phyloP scores from a whole-genome alignment of 2,797 vertebrate species.

The Protosalanx chinensis region DNA sequence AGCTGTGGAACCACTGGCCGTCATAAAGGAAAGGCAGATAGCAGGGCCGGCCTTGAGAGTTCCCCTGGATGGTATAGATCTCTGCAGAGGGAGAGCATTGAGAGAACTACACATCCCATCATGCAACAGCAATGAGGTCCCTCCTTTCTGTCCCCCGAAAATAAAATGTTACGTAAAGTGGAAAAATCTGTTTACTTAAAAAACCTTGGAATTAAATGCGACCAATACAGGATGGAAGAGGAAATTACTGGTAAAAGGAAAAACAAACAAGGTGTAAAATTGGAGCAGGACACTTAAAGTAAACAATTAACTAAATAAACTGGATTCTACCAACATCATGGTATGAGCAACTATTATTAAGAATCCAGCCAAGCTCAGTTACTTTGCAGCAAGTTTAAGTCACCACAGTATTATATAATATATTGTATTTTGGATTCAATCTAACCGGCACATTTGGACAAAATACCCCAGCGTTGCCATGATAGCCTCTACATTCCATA shows the following conservation, averaged over 20 bases:
- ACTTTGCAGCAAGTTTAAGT: neutral
- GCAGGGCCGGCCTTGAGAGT: constrained; percentile 91
- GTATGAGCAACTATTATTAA: neutral
- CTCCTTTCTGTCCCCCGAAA: neutral
- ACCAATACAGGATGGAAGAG: constrained; percentile 40
- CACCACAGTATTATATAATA: neutral
- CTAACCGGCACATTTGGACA: constrained; percentile 36
- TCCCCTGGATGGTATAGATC: constrained; percentile 97
- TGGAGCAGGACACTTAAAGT: constrained; percentile 14
- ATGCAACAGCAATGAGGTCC: neutral
- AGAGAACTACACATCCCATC: constrained; percentile 27
- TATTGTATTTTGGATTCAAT: constrained; percentile 20
- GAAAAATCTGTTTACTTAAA: constrained; percentile 53
- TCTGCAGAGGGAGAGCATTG: constrained; percentile 66
- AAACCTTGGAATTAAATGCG: constrained; percentile 46
- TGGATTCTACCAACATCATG: neutral
- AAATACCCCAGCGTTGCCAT: constrained; percentile 44
- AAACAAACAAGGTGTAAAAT: constrained; percentile 12
- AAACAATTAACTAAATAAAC: constrained; percentile 18
- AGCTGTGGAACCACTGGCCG: constrained; percentile 91
- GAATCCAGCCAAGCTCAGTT: neutral
- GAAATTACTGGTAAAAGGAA: constrained; percentile 48
- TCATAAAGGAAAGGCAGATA: constrained; percentile 95
- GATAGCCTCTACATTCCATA: constrained; percentile 41
- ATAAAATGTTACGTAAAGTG: constrained; percentile 16